Evolutionary conservation across 1,140 invertebrate genomes (phyloP).

Genomic region (Sycobia sp.): DNA sequence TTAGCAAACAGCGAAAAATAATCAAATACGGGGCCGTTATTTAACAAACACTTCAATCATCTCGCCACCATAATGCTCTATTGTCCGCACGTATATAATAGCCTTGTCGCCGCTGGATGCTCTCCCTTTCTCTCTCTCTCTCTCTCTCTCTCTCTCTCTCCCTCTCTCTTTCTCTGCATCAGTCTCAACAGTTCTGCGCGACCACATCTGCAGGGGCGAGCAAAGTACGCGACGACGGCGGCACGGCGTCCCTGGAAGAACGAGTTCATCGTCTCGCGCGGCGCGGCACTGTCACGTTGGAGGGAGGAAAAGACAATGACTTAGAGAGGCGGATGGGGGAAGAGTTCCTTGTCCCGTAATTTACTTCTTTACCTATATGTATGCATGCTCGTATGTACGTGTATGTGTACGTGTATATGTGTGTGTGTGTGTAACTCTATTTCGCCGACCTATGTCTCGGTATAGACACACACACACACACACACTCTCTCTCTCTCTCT

Average conservation of each 20-base stretch:
- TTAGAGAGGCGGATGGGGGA: not conserved
- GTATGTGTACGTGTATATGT: not conserved
- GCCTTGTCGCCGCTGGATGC: too few relatives aligned
- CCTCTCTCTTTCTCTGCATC: not conserved
- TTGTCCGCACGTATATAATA: too few relatives aligned
- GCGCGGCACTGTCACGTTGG: too few relatives aligned
- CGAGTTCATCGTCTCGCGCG: conserved; percentile 50
- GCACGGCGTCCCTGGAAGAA: conserved; percentile 45
- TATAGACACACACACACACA: too few relatives aligned
- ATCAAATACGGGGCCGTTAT: too few relatives aligned
- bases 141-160: not conserved
- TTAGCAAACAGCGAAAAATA: too few relatives aligned
- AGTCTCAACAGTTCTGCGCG: too few relatives aligned
- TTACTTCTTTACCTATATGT: not conserved
- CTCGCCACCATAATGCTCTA: too few relatives aligned
- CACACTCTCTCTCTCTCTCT: not conserved
- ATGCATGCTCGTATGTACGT: not conserved
- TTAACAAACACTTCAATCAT: too few relatives aligned
- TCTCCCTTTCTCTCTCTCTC: too few relatives aligned
- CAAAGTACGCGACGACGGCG: too few relatives aligned
- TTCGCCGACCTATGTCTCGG: not conserved
- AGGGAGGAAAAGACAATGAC: not conserved
- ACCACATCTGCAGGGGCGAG: too few relatives aligned
- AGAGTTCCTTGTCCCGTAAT: not conserved
- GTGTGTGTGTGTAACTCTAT: not conserved